Evolutionary conservation across 2,797 vertebrate genomes (phyloP).

Genomic region (Syngnathus rostellatus): DNA sequence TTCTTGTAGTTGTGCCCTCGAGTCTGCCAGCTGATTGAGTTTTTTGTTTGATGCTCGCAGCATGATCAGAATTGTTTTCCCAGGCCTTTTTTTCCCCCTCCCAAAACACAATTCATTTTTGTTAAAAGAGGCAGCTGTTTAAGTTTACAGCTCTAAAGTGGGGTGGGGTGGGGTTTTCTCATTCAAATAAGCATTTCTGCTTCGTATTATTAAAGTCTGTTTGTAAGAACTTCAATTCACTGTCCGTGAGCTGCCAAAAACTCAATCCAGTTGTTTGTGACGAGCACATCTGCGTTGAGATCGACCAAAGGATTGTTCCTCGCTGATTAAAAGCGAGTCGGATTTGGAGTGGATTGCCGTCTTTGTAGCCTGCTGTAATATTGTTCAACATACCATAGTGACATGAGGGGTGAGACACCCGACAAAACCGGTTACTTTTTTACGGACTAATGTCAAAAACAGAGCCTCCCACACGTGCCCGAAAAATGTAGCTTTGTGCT

Average conservation of each 20-base stretch:
- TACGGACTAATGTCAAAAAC: constrained; percentile 41
- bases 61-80: neutral
- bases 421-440: constrained; percentile 8
- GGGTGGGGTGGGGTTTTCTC: neutral
- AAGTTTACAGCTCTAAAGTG: neutral
- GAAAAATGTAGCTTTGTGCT: constrained; percentile 25
- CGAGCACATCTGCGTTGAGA: neutral
- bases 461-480: constrained; percentile 44
- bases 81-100: neutral
- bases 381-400: constrained; percentile 29
- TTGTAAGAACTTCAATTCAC: neutral
- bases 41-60: neutral
- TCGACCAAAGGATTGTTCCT: neutral
- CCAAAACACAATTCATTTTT: neutral
- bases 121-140: neutral
- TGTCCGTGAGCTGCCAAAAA: neutral
- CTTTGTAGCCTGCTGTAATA: constrained; percentile 16
- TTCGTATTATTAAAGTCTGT: neutral
- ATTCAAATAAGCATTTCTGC: neutral
- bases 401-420: constrained; percentile 24
- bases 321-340: neutral
- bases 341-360: constrained; percentile 21
- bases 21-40: neutral
- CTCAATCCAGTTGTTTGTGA: neutral
- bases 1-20: neutral